A percentile compares a stretch with the other conserved stretches of the same genome.
phyloP scores from a whole-genome alignment of 2,113 vertebrate species.

The Dipodomys stephensi region DNA sequence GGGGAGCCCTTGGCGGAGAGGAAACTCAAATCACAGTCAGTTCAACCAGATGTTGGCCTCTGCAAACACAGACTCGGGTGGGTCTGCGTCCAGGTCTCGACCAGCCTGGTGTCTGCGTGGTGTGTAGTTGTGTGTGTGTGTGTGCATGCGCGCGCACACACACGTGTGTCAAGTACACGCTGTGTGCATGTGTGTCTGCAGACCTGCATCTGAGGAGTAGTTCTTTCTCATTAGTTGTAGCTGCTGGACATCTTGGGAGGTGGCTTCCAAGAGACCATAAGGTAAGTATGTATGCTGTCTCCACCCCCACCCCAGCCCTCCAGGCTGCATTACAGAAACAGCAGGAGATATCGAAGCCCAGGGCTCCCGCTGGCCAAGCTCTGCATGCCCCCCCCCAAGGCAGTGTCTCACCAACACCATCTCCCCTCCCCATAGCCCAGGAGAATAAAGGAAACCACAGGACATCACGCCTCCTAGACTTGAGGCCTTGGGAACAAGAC shows the following conservation, averaged over 20 bases:
- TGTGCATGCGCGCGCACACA: too few species aligned
- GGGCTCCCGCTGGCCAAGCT: neutral
- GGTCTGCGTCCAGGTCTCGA: too few species aligned
- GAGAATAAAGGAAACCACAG: neutral
- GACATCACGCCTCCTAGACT: neutral
- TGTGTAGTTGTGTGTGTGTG: too few species aligned
- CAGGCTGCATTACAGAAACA: neutral
- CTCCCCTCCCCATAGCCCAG: conserved; percentile 1
- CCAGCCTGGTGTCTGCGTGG: too few species aligned
- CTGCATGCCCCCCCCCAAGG: neutral
- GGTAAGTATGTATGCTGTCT: too few species aligned
- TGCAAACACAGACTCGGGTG: accelerated
- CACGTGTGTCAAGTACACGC: too few species aligned
- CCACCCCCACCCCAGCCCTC: neutral
- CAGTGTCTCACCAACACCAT: conserved; percentile 18
- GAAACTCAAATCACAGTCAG: too few species aligned
- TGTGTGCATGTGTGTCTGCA: accelerated
- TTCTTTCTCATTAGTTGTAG: neutral
- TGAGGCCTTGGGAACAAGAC: neutral
- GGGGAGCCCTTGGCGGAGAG: accelerated
- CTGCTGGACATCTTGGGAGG: conserved; percentile 49
- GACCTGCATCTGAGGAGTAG: neutral
- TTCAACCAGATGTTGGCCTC: accelerated
- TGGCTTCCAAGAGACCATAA: too few species aligned
- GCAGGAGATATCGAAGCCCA: neutral